Base-by-base conservation (phyloP, 2,888 invertebrate species). In the Elgonia sp. region DNA sequence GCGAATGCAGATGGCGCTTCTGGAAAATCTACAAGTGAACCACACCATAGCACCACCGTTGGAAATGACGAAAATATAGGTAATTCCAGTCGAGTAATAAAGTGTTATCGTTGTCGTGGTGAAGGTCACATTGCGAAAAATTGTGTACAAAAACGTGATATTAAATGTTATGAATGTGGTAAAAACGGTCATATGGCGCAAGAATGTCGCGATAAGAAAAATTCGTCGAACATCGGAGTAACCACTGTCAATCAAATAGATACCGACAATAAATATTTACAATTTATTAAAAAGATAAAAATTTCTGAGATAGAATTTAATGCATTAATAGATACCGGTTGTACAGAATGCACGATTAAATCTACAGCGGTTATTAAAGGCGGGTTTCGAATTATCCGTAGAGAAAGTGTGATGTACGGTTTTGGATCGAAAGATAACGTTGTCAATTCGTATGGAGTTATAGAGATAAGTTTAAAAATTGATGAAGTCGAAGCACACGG, bases 361-460 rank as follows among this genome's bases (percentile, higher is more conserved):
- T 10, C 80, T 9, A 60, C 69, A 37, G 37, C 20, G 16, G 62
- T 60, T 14, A 60, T 62, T 14, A 20, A 70, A 16, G 60, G 60
- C 10, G 70, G 16, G 0, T 80, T 69, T 42, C 7, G 37, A 12
- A 29, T 81, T 40, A 72, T 37, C 9, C 62, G 21, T 16, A 9
- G 39, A 0, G 39, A 62, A 53, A 63, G 81, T 53, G 62, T 72
- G 8, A 53, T 81, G 21, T 46, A 53, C 21, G 72, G 72, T 20
- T 81, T 81, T 8, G 73, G 69, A 0, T 60, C 60, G 10, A 42
- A 20, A 14, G n/a, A 29, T 46, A 77, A 84, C 40, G 37, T 80
- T 5, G 86, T 87, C 0, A 82, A 81, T 3, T 89, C 90, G 40
- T 40, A 67, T 10, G 89, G 85, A 8, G 39, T 89, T 0, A 79